phyloP scores from a whole-genome alignment of 2,888 invertebrate genomes.

The Pemphredon lugubris region DNA sequence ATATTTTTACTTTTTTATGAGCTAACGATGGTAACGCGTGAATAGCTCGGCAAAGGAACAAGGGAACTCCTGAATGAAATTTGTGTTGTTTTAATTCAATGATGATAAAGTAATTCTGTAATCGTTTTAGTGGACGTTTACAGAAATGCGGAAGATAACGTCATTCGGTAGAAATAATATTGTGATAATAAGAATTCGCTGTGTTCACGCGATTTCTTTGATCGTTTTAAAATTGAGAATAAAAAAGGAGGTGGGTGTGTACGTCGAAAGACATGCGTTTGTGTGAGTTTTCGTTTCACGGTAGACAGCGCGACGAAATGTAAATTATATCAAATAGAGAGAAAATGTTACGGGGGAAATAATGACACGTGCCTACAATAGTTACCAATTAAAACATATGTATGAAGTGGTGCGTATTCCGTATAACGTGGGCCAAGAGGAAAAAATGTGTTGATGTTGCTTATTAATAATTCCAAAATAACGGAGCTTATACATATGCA shows the following conservation, averaged over 20 bases:
- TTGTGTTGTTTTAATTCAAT: background rate
- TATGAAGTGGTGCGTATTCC: constrained; percentile 55
- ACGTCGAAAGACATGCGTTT: background rate
- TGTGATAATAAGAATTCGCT: constrained; percentile 9
- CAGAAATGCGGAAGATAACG: background rate
- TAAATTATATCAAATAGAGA: constrained; percentile 30
- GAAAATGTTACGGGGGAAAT: constrained; percentile 19
- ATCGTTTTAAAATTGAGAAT: background rate
- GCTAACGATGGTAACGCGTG: no score
- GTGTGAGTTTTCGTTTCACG: constrained; percentile 36
- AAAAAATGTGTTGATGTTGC: no score
- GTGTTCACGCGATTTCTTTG: constrained; percentile 1
- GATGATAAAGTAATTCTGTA: background rate
- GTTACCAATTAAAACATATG: constrained; percentile 64
- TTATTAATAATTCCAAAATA: no score
- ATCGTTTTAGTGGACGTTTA: constrained; percentile 14
- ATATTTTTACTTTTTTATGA: no score
- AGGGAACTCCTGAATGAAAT: no score
- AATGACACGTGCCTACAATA: constrained; percentile 68
- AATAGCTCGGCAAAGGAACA: no score
- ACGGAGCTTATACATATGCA: no score
- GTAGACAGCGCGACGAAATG: constrained; percentile 30
- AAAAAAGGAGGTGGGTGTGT: background rate
- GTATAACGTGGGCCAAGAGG: constrained; percentile 40
- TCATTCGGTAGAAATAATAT: background rate